phyloP scores from a whole-genome alignment of 1,140 invertebrate genomes.

The Drosophila lowei region DNA sequence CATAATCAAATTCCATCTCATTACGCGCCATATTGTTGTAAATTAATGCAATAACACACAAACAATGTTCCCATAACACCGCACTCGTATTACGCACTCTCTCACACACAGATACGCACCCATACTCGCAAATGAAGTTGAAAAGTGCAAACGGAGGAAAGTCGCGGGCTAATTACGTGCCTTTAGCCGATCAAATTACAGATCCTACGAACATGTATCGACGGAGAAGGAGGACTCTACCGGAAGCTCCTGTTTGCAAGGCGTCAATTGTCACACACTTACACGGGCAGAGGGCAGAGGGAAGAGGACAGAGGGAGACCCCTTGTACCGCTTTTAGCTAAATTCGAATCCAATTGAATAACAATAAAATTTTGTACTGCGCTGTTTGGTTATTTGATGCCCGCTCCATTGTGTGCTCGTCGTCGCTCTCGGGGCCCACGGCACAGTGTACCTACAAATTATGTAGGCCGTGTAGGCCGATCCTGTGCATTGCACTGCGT shows the following conservation, averaged over 20 bases:
- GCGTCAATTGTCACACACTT: constrained; percentile 77
- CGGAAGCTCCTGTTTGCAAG: constrained; percentile 70
- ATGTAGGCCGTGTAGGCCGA: constrained; percentile 43
- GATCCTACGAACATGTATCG: constrained; percentile 29
- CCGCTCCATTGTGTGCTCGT: constrained; percentile 49
- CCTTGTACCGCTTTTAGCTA: constrained; percentile 30
- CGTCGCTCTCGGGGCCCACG: constrained; percentile 10
- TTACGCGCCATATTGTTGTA: constrained; percentile 80
- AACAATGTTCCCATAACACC: constrained; percentile 69
- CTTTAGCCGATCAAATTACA: constrained; percentile 59
- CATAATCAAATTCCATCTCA: constrained; percentile 78
- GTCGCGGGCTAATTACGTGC: constrained; percentile 68
- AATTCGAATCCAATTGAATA: constrained; percentile 83
- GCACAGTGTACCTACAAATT: constrained; percentile 76
- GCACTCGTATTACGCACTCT: constrained; percentile 66
- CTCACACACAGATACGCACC: constrained; percentile 3
- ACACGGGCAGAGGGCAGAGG: constrained; percentile 17
- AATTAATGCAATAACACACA: constrained; percentile 80
- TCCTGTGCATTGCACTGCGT: constrained; percentile 26
- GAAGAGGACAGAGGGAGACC: not conserved
- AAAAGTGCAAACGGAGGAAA: constrained; percentile 60
- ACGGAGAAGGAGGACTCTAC: constrained; percentile 13
- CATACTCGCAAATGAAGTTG: constrained; percentile 34
- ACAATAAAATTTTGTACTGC: constrained; percentile 76
- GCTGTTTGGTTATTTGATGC: constrained; percentile 71